A percentile compares a stretch with the other conserved stretches of the same genome.
Evolutionary conservation across 2,113 vertebrate species (phyloP).

Genomic region (Seriola aureovittata): DNA sequence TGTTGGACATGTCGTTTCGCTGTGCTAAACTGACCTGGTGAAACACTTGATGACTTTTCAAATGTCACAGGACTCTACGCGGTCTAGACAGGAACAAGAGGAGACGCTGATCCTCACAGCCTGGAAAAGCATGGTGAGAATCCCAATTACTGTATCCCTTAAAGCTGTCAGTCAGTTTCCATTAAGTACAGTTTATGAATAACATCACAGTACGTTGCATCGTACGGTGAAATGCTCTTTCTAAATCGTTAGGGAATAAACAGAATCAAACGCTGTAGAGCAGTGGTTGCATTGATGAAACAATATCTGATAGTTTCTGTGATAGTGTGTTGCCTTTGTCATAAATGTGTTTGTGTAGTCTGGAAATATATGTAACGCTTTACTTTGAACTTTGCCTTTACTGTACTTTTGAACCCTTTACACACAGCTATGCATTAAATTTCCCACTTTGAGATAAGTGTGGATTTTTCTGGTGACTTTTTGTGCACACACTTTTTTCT

Average conservation of each 20-base stretch:
- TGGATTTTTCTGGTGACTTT: neutral
- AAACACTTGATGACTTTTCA: neutral
- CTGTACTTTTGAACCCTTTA: neutral
- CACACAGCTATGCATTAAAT: neutral
- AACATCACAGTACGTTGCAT: neutral
- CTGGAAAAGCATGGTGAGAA: slow-evolving; percentile 89
- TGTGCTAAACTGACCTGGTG: neutral
- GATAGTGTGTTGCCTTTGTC: neutral
- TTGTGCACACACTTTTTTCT: neutral
- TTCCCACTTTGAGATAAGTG: neutral
- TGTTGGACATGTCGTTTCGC: neutral
- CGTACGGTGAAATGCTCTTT: neutral
- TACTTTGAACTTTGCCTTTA: neutral
- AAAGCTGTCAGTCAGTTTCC: neutral
- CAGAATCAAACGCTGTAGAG: neutral
- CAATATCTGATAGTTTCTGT: neutral
- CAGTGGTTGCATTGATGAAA: neutral
- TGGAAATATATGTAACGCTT: neutral
- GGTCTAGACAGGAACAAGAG: slow-evolving; percentile 82
- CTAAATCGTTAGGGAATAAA: neutral
- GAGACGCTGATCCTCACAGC: slow-evolving; percentile 86
- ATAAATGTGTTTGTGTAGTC: neutral
- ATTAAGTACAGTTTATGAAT: no score
- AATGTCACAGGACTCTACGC: slow-evolving; percentile 73
- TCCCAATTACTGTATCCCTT: neutral